A percentile compares a stretch with the other conserved stretches of the same genome.
phyloP scores from a whole-genome alignment of 2,888 invertebrate genomes.

The Melanostoma scalare region DNA sequence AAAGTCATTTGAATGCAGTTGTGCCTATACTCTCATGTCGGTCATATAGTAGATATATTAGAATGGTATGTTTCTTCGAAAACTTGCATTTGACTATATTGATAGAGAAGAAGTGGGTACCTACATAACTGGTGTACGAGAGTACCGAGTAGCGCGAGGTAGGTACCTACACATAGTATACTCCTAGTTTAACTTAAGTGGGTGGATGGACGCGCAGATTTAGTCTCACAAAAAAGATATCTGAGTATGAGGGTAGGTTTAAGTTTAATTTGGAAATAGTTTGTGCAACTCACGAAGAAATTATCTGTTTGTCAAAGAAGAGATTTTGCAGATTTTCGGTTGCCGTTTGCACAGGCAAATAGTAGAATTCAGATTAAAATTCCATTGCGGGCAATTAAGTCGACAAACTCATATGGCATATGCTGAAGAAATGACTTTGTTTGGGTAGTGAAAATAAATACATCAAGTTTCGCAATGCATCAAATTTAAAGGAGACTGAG shows the following conservation, averaged over 20 bases:
- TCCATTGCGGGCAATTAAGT: conserved; percentile 35
- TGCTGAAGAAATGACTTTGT: too few relatives aligned
- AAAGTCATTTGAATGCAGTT: conserved; percentile 55
- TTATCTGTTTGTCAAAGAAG: conserved; percentile 51
- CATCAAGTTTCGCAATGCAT: not conserved
- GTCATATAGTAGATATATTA: conserved; percentile 6
- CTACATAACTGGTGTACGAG: not conserved
- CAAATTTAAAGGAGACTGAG: too few relatives aligned
- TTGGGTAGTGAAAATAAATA: not conserved
- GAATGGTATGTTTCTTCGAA: conserved; percentile 15
- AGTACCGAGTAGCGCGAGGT: too few relatives aligned
- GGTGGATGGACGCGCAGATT: conserved; percentile 6
- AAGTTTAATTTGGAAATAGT: conserved; percentile 50
- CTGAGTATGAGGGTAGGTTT: not conserved
- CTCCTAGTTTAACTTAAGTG: not conserved
- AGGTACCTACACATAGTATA: too few relatives aligned
- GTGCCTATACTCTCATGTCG: conserved; percentile 27
- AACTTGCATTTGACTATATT: not conserved
- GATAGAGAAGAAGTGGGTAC: not conserved
- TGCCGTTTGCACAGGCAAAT: conserved; percentile 28
- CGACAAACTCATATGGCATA: conserved; percentile 19
- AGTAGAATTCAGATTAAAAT: conserved; percentile 54
- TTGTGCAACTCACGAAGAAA: conserved; percentile 39
- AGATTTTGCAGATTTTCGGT: conserved; percentile 21
- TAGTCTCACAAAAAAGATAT: not conserved